Evolutionary conservation across 2,113 vertebrate species (phyloP).

Genomic region (Pteronura brasiliensis): DNA sequence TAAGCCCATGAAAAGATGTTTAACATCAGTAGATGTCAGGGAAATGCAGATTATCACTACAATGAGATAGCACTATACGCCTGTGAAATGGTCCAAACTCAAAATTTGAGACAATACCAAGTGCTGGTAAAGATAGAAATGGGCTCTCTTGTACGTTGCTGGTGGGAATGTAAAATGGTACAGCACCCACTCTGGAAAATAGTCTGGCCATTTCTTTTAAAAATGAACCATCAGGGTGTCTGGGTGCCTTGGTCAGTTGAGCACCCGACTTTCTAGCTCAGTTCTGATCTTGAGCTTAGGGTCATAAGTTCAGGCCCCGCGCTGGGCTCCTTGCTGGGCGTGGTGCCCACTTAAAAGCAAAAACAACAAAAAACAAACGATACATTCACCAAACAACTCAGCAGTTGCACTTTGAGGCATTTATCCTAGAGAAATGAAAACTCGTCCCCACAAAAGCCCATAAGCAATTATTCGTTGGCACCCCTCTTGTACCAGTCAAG

Average conservation of each 20-base stretch:
- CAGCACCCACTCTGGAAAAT: background rate
- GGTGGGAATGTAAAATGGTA: background rate
- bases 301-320: background rate
- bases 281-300: background rate
- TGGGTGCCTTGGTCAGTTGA: background rate
- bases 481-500: background rate
- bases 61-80: background rate
- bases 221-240: background rate
- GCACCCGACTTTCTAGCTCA: background rate
- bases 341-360: background rate
- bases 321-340: background rate
- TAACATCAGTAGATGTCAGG: background rate
- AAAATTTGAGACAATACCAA: background rate
- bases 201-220: background rate
- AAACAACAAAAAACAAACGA: background rate
- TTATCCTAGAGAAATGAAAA: slow-evolving; percentile 22
- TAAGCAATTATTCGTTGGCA: background rate
- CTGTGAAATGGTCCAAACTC: background rate
- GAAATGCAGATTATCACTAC: background rate
- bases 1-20: background rate
- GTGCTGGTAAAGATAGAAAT: background rate
- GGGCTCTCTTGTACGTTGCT: background rate
- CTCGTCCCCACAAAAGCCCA: background rate
- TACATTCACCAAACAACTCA: background rate
- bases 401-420: background rate